Evolutionary conservation across 2,797 vertebrate genomes (phyloP).

Genomic region (Macropodus opercularis): DNA sequence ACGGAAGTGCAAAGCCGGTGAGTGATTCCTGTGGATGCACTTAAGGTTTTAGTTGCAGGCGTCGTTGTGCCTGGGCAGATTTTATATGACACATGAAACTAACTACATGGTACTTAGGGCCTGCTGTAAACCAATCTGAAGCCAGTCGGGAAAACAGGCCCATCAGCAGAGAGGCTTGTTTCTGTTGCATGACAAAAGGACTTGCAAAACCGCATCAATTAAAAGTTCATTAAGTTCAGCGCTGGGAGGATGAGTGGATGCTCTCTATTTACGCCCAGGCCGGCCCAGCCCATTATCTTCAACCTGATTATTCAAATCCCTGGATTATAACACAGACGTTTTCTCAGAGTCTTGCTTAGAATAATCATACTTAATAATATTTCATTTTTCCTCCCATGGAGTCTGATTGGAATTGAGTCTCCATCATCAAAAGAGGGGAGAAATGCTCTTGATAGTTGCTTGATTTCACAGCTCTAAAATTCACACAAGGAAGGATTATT

Average conservation of each 20-base stretch:
- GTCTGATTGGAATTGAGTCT: slow-evolving; percentile 70
- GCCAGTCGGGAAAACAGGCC: slow-evolving; percentile 80
- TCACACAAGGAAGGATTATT: slow-evolving; percentile 67
- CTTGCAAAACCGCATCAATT: slow-evolving; percentile 83
- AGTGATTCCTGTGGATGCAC: slow-evolving; percentile 91
- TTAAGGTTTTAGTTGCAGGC: slow-evolving; percentile 97
- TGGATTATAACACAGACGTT: slow-evolving; percentile 78
- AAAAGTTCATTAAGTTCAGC: slow-evolving; percentile 85
- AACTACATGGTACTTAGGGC: slow-evolving; percentile 86
- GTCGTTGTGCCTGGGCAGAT: slow-evolving; percentile 89
- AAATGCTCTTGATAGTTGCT: slow-evolving; percentile 64
- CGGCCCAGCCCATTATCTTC: slow-evolving; percentile 78
- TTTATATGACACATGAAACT: slow-evolving; percentile 91
- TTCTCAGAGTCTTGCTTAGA: slow-evolving; percentile 75
- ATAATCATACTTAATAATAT: slow-evolving; percentile 77
- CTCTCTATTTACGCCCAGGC: slow-evolving; percentile 78
- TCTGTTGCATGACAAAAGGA: slow-evolving; percentile 85
- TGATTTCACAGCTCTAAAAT: slow-evolving; percentile 57
- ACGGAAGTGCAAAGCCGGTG: slow-evolving; percentile 85
- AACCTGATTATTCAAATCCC: slow-evolving; percentile 83
- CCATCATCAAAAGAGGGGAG: slow-evolving; percentile 73
- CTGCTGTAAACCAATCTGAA: slow-evolving; percentile 84
- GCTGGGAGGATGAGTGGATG: slow-evolving; percentile 75
- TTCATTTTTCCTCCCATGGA: slow-evolving; percentile 68
- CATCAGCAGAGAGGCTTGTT: slow-evolving; percentile 82